Evolutionary conservation across 2,113 vertebrate species (phyloP), one percentile per base, ranked within the genome.

Genomic region (Salvelinus sp.): DNA sequence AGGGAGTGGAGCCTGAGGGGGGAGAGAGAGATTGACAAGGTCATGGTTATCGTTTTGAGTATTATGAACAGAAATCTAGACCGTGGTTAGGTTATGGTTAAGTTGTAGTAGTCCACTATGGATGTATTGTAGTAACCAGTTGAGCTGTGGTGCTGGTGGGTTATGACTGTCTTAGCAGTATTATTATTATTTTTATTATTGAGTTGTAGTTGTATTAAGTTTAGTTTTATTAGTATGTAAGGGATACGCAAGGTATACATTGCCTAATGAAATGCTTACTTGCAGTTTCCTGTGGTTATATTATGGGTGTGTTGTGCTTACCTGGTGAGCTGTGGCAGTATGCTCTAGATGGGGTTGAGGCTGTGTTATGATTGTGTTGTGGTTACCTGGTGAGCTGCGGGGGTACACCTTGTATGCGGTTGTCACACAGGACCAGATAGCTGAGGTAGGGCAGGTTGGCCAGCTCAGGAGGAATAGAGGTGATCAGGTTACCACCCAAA

Each of bases 401-500:
- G 30, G 98, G 98, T 75, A 99, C 94, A 77, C 97, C 96, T 88
- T 99, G 97, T 86, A 99, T 99, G 83, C 96, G 96, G 91, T 99
- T 99, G 90, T 99, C 98, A 91, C 97, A 99, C 54, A 99, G 91
- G 9, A 97, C 97, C 88, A 99, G 92, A 79, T 96, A 98, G 90
- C 90, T 96, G 77, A 99, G 93, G 85, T 90, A 94, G 65, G 96
- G 95, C 78, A 99, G 91, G 88, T 97, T 96, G 62, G 95, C 96
- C 87, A 99, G 90, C 90, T 99, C 98, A 57, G 95, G 93, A 79
- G 98, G 98, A 85, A 99, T 97, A 77, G 94, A 92, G 38, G 94
- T 91, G 91, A 99, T 99, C 89, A 96, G 95, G 89, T 99, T 99
- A 78, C 98, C 98, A 77, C 98, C 98, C 62, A 99, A 94, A 88